These are phyloP conservation scores for Tipula unca DNA, from an alignment of 2,888 invertebrate species.

Conservation along the genomic window DNA sequence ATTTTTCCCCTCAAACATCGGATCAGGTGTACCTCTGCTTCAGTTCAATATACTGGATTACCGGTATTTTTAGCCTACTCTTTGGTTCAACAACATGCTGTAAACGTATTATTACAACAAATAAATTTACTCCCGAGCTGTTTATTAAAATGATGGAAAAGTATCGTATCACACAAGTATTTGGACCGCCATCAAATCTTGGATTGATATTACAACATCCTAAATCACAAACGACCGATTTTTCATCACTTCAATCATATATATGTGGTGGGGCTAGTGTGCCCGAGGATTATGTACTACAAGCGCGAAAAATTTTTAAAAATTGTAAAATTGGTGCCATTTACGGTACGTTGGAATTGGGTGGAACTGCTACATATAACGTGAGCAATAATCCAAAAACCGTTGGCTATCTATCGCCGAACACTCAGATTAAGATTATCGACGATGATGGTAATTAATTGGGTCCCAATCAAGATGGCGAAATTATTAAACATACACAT, in stretches of 20 bases:
- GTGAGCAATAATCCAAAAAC: not conserved
- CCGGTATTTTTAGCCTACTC: not conserved
- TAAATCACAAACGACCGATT: conserved; percentile 8
- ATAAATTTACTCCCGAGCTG: conserved; percentile 16
- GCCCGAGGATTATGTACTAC: not conserved
- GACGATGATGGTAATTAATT: not conserved
- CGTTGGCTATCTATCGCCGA: not conserved
- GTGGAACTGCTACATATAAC: not conserved
- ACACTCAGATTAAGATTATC: not conserved
- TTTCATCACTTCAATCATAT: conserved; percentile 9
- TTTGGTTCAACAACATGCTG: not conserved
- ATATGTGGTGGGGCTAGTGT: not conserved
- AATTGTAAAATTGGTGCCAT: not conserved
- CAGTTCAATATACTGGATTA: not conserved
- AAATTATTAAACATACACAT: not conserved
- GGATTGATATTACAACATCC: conserved; percentile 19
- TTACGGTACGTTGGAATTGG: not conserved
- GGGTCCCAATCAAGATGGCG: conserved; percentile 14
- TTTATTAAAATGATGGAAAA: conserved; percentile 14
- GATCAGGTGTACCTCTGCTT: not conserved
- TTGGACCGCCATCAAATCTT: conserved; percentile 21
- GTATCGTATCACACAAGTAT: not conserved
- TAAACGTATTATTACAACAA: not conserved
- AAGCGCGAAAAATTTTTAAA: not conserved
- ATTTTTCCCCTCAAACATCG: not conserved